These are phyloP conservation scores for Gobiocypris rarus DNA, from an alignment of 2,113 vertebrate species.

Conservation along the genomic window DNA sequence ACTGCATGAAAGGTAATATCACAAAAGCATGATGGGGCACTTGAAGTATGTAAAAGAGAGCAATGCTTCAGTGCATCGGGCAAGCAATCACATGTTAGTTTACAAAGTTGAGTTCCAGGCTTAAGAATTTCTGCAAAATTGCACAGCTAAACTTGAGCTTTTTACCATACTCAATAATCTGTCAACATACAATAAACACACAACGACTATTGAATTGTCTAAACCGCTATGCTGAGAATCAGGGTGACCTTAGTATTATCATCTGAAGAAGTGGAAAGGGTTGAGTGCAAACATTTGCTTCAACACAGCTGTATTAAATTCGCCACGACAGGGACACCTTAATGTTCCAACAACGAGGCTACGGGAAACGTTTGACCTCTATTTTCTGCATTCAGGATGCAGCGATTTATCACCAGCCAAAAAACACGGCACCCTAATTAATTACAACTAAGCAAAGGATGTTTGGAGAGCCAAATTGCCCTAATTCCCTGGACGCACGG, in stretches of 20 bases:
- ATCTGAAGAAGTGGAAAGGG: neutral
- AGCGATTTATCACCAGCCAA: conserved; percentile 81
- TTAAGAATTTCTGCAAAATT: neutral
- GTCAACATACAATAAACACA: neutral
- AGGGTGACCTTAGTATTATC: conserved; percentile 11
- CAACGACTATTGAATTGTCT: neutral
- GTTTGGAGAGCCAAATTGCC: conserved; percentile 85
- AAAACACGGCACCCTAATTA: conserved; percentile 81
- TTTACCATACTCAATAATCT: neutral
- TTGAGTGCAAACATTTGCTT: conserved; percentile 19
- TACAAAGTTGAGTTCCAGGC: neutral
- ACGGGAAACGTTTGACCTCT: conserved; percentile 81
- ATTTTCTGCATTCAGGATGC: conserved; percentile 78
- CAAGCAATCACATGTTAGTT: too few relatives aligned
- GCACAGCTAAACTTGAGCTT: neutral
- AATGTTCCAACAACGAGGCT: conserved; percentile 77
- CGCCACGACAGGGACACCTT: conserved; percentile 80
- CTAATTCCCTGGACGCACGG: conserved; percentile 78
- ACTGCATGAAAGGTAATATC: too few relatives aligned
- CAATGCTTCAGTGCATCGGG: too few relatives aligned
- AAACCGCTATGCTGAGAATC: neutral
- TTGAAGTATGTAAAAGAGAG: too few relatives aligned
- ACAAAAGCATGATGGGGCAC: too few relatives aligned
- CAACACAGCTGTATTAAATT: conserved; percentile 71
- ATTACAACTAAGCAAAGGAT: conserved; percentile 87